phyloP scores from a whole-genome alignment of 64 coral and sea anemone species.

The Astreopora myriophthalma region DNA sequence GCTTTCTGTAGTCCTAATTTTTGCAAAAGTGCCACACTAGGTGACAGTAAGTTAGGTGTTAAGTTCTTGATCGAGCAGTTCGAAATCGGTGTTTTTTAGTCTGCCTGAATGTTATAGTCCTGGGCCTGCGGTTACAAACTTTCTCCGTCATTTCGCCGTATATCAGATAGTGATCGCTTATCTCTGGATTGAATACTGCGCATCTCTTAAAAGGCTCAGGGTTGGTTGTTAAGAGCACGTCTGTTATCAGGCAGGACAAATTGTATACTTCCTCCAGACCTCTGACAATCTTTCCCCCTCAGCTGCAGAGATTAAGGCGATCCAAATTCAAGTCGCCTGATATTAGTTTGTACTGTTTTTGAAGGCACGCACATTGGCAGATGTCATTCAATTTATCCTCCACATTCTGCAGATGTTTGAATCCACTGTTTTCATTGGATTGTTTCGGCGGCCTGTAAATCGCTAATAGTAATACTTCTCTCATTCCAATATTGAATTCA shows the following conservation, averaged over 20 bases:
- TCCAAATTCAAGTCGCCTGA: constrained; percentile 57
- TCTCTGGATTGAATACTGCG: neutral
- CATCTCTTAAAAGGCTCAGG: neutral
- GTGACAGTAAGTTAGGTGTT: too few relatives aligned
- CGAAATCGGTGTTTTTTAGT: constrained; percentile 4
- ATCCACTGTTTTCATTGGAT: neutral
- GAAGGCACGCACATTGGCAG: constrained; percentile 18
- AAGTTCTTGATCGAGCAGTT: neutral
- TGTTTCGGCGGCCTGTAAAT: constrained; percentile 52
- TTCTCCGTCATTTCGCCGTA: constrained; percentile 58
- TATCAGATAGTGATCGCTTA: neutral
- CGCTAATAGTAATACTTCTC: neutral
- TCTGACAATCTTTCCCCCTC: too few relatives aligned
- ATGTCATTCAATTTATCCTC: constrained; percentile 29
- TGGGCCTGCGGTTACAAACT: constrained; percentile 1
- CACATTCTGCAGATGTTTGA: neutral
- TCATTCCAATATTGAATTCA: constrained; percentile 19
- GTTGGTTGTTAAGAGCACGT: constrained; percentile 18
- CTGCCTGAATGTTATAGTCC: neutral
- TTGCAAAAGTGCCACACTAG: too few relatives aligned
- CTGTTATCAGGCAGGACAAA: too few relatives aligned
- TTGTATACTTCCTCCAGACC: too few relatives aligned
- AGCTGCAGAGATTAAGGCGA: constrained; percentile 9
- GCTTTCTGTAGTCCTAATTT: too few relatives aligned
- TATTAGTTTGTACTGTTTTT: constrained; percentile 5